Evolutionary conservation across 1,140 invertebrate species (phyloP), one percentile per base, ranked within the genome.

Genomic region (Papilio xuthus): DNA sequence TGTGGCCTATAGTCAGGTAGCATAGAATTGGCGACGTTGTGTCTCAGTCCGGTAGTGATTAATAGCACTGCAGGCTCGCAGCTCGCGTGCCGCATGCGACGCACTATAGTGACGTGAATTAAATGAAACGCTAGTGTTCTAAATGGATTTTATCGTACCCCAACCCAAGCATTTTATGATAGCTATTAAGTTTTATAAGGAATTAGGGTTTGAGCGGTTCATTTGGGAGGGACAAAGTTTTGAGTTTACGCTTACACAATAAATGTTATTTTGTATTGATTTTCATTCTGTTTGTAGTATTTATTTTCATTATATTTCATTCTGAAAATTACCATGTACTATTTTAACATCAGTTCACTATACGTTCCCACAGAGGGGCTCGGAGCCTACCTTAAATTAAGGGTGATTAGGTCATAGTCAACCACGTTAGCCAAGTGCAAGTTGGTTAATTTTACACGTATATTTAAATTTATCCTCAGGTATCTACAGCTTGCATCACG

Each of bases 1-100:
- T 53, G 50, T 53, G 60, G 23, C 60, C 26, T 28, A 23, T 56
- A 67, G 60, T 28, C 60, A 67, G 60, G 60, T 67, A 67, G 13
- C 60, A 18, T 15, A 28, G 26, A 26, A 28, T 67, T 15, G 60
- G 60, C 60, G 60, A 67, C 60, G 26, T 26, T 1, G 60, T 67
- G 60, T 67, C 60, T 67, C 12, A 67, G 60, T 67, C 60, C 60
- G 26, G 60, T 20, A n/a, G 53, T 67, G 60, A 67, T 67, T 67
- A 67, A 67, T 67, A 32, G 13, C 23, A 7, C 60, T 67, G 60
- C 60, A 67, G 60, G 60, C 60, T 56, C 53, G 4, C 60, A 15
- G 60, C 60, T 67, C 60, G 60, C 60, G 60, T 67, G 60, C 60
- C 60, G 60, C 60, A 67, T 67, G 60, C 60, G 60, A 67, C 60